phyloP scores from a whole-genome alignment of 2,888 invertebrate species.

The Drosophila borealis region DNA sequence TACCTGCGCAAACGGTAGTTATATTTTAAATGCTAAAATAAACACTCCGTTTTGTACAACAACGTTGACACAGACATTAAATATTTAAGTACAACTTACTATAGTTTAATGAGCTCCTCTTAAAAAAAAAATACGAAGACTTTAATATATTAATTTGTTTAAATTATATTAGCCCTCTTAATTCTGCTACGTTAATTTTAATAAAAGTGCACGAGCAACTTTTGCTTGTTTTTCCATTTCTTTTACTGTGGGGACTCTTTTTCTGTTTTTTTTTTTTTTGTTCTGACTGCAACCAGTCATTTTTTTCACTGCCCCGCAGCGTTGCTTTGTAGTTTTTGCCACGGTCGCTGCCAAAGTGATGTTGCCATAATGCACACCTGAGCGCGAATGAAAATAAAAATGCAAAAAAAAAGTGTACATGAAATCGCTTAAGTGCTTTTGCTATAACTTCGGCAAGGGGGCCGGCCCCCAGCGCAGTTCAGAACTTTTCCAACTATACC shows the following conservation, averaged over 20 bases:
- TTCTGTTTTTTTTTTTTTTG: conserved; percentile 11
- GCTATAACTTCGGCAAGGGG: conserved; percentile 58
- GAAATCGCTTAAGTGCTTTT: conserved; percentile 74
- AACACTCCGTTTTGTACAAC: no score
- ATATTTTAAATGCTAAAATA: no score
- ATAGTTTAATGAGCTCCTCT: not conserved
- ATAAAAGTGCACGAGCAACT: conserved; percentile 20
- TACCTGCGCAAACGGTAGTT: no score
- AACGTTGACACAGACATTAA: not conserved
- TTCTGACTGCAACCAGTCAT: conserved; percentile 20
- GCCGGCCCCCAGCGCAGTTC: conserved; percentile 31
- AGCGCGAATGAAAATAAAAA: conserved; percentile 51
- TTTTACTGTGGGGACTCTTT: conserved; percentile 1
- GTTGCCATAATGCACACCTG: conserved; percentile 75
- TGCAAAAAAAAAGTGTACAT: conserved; percentile 53
- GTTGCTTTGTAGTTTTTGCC: conserved; percentile 44
- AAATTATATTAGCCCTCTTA: not conserved
- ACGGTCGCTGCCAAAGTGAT: conserved; percentile 54
- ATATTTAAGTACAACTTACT: not conserved
- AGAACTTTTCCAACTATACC: conserved; percentile 56
- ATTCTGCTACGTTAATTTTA: conserved; percentile 5
- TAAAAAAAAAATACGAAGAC: not conserved
- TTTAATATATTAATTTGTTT: not conserved
- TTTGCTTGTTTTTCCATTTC: conserved; percentile 39
- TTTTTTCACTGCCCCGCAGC: conserved; percentile 38